These are phyloP conservation scores for Stenotaenia linearis DNA, from an alignment of 2,888 invertebrate genomes.

Conservation along the genomic window DNA sequence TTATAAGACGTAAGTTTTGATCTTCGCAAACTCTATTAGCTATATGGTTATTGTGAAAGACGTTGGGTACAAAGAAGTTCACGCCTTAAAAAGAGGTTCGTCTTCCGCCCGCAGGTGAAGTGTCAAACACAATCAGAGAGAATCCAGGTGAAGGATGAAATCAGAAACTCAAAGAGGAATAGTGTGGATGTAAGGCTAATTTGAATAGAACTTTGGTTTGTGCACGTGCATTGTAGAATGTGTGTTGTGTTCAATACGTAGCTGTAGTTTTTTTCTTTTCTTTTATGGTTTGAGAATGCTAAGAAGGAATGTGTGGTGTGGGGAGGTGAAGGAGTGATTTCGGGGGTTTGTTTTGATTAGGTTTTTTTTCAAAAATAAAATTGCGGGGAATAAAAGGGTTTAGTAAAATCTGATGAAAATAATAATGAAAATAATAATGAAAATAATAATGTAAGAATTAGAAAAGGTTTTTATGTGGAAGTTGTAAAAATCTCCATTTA, in stretches of 20 bases:
- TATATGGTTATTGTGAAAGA: not conserved
- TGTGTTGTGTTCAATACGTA: not conserved
- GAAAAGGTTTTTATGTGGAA: too few species aligned
- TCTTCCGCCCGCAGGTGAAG: constrained; percentile 14
- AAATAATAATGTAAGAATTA: too few species aligned
- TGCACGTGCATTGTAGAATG: not conserved
- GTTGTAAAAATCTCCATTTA: too few species aligned
- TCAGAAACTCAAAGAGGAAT: not conserved
- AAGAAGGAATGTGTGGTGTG: too few species aligned
- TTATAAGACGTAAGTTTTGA: too few species aligned
- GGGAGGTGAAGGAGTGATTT: too few species aligned
- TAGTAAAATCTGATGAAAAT: too few species aligned
- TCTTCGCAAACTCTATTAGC: too few species aligned
- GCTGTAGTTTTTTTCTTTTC: not conserved
- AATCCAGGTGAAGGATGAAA: constrained; percentile 10
- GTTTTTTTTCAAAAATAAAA: too few species aligned
- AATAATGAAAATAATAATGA: too few species aligned
- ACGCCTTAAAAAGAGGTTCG: constrained; percentile 13
- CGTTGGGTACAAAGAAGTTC: not conserved
- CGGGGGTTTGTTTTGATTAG: too few species aligned
- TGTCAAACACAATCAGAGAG: constrained; percentile 18
- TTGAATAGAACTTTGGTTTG: not conserved
- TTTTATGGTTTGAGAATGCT: not conserved
- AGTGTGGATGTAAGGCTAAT: constrained; percentile 3
- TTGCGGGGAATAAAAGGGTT: too few species aligned